Base-by-base conservation (phyloP, 2,113 vertebrate genomes). In the Thalassoma bifasciatum region DNA sequence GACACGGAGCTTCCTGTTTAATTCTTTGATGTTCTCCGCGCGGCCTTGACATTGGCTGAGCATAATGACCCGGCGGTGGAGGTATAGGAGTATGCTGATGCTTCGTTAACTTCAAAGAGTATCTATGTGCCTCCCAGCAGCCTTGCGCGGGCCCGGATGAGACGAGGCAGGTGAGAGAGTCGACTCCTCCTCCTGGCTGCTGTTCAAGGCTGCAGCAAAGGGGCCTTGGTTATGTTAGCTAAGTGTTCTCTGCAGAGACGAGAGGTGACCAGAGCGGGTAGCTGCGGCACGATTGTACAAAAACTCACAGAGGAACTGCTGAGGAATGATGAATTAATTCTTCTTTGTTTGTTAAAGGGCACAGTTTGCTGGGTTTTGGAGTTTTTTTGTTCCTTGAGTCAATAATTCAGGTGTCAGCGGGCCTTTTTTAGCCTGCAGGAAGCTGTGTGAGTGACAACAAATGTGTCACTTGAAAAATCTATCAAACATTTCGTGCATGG, bases 71-170 rank as follows among this genome's bases (percentile, higher is more conserved):
- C 70, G 2, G 58, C 44, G 62, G 68, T 37, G 52, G 68, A 66
- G 84, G 73, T 85, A 80, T 77, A 86, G 76, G 36, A 66, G 70
- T 67, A 23, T 72, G 77, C 84, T 84, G 86, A 89, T 83, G 83
- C 87, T 83, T 89, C 83, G 77, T 88, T 90, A 85, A 89, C 84
- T 89, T 90, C 86, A 91, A 87, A 91, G 68, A 75, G 76, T 65
- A 60, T 87, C 83, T 86, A 59, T 75, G 79, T 75, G 82, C 68
- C 52, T 74, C 60, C 65, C 58, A 75, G 64, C 74, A 82, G 86
- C 62, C 62, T 73, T 46, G 68, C 73, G 81, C 62, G 59, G 66
- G 70, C 52, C 85, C 10, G 61, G 58, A 72, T 74, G 71, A 86
- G 76, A 70, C 47, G 12, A 22, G 79, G 62, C 61, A 85, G 76